Base-by-base conservation (phyloP, 2,113 vertebrate species). In the Sebastes schlegelii region DNA sequence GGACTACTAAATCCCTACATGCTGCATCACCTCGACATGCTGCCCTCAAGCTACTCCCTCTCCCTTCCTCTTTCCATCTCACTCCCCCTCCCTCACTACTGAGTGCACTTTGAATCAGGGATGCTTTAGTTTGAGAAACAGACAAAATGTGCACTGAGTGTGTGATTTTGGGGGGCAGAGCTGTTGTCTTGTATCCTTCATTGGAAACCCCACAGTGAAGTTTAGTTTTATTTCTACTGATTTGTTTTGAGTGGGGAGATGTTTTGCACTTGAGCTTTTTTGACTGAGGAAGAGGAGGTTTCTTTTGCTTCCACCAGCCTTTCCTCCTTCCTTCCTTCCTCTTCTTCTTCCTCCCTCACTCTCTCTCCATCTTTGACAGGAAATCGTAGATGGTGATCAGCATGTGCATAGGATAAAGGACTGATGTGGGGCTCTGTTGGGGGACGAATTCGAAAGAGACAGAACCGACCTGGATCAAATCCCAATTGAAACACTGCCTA, bases 71-170 rank as follows among this genome's bases (percentile, higher is more conserved):
- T 17, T 67, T 42, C 60, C 70, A 12, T 66, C 77, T 19, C 69
- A 45, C 77, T 52, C 75, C 16, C 42, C 73, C 86, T 85, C 57
- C 88, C 69, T 74, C 82, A 90, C 88, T 86, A 54, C 88, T 90
- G 91, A 85, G 91, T 93, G 93, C 93, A 94, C 93, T 94, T 93
- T 91, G 84, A 95, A 93, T 95, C 94, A 95, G 93, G 94, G 94
- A 94, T 82, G 91, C 87, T 89, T 82, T 88, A 84, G 83, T 91
- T 91, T 77, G 75, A 90, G 84, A 90, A 66, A 68, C 77, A 74
- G 86, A 91, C 82, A 88, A 85, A 89, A 77, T 42, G 90, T 93
- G 92, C 81, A 84, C 88, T 85, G 74, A 64, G 81, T 66, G 51
- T 74, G 70, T 79, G 23, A 60, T 65, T 66, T 9, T 34, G 17